Conservation (phyloP, 2,113 vertebrate species). For the Saimiri boliviensis region DNA sequence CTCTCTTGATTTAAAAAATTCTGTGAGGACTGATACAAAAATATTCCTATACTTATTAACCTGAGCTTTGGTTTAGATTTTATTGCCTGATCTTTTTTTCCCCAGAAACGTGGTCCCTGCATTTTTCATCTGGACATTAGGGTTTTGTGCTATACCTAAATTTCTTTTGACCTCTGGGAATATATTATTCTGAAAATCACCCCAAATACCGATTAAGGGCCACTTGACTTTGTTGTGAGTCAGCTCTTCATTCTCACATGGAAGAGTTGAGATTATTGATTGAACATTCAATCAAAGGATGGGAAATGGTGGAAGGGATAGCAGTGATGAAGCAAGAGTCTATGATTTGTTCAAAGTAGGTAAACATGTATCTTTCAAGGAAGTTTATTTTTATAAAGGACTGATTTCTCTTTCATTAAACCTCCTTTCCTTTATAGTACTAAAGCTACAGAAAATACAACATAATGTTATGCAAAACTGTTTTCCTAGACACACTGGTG, state of each 20-base stretch:
- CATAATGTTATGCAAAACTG: neutral
- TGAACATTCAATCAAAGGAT: neutral
- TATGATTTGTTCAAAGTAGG: neutral
- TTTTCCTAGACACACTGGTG: neutral
- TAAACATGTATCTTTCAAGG: conserved; percentile 37
- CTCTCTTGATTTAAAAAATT: neutral
- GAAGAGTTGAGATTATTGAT: neutral
- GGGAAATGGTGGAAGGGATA: neutral
- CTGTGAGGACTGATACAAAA: neutral
- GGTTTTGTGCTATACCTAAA: neutral
- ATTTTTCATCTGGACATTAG: neutral
- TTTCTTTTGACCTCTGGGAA: conserved; percentile 30
- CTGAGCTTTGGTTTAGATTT: neutral
- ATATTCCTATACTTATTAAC: neutral
- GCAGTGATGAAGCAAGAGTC: neutral
- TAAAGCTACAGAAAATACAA: neutral
- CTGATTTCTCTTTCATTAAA: neutral
- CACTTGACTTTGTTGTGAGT: neutral
- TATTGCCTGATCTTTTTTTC: neutral
- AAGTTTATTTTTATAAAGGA: conserved; percentile 43
- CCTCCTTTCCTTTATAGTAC: neutral
- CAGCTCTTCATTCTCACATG: neutral
- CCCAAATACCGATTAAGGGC: neutral
- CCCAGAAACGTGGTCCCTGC: neutral
- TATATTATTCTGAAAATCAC: neutral